phyloP scores from a whole-genome alignment of 2,888 invertebrate genomes.

The Stenodera caucasica region DNA sequence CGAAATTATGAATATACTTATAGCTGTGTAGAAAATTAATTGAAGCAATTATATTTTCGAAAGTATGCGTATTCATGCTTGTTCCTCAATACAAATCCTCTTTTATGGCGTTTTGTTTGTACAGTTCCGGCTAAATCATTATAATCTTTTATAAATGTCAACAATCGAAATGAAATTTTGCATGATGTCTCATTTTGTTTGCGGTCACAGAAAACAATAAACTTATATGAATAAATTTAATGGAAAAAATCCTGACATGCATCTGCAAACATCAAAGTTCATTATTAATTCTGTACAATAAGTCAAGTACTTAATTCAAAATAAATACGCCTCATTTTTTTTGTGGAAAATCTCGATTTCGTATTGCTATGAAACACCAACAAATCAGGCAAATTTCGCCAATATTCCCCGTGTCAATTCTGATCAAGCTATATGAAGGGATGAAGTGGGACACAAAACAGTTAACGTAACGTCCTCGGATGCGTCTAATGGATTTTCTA shows the following conservation, averaged over 20 bases:
- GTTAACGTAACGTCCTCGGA: slow-evolving; percentile 42
- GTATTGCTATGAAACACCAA: neutral
- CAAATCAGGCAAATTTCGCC: slow-evolving; percentile 25
- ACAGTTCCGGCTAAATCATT: neutral
- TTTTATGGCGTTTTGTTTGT: neutral
- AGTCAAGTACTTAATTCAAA: neutral
- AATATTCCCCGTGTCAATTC: slow-evolving; percentile 22
- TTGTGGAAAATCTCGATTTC: neutral
- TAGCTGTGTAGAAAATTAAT: slow-evolving; percentile 21
- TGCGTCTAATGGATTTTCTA: slow-evolving; percentile 55
- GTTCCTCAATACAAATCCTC: neutral
- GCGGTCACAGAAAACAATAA: neutral
- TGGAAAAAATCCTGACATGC: neutral
- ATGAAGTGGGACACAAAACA: slow-evolving; percentile 14
- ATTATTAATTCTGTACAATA: neutral
- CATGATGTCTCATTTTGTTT: too few species aligned
- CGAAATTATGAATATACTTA: slow-evolving; percentile 16
- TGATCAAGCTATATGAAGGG: slow-evolving; percentile 14
- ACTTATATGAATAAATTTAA: too few species aligned
- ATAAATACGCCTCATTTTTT: neutral
- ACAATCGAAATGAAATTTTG: neutral
- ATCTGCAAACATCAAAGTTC: neutral
- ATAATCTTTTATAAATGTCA: neutral
- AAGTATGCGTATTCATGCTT: slow-evolving; percentile 17
- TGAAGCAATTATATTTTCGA: slow-evolving; percentile 19